phyloP scores from a whole-genome alignment of 2,113 vertebrate genomes.

The Scytalopus superciliaris region DNA sequence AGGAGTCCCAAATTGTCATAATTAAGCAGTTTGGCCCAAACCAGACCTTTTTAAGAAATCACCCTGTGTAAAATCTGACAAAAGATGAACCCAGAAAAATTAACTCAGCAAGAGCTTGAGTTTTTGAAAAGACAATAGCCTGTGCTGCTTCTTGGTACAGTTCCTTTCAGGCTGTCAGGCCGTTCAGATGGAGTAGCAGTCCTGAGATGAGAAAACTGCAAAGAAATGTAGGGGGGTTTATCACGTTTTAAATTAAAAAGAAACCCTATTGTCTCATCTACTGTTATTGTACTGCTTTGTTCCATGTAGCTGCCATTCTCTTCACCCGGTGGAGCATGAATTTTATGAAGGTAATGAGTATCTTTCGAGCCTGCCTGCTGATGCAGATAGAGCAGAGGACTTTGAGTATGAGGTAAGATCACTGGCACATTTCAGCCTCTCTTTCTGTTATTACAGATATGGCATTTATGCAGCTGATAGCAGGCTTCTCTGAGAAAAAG shows the following conservation, averaged over 20 bases:
- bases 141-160: neutral
- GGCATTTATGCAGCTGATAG: slow-evolving; percentile 20
- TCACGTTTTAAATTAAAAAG: slow-evolving; percentile 27
- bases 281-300: slow-evolving; percentile 51
- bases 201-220: neutral
- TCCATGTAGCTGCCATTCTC: slow-evolving; percentile 89
- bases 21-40: neutral
- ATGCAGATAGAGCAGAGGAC: slow-evolving; percentile 89
- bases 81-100: neutral
- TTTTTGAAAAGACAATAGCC: slow-evolving; percentile 1
- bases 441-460: neutral
- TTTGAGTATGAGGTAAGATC: slow-evolving; percentile 94
- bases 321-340: slow-evolving; percentile 90
- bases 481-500: neutral
- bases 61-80: neutral
- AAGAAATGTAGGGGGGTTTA: neutral
- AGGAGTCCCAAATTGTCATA: neutral
- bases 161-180: neutral
- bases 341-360: slow-evolving; percentile 92
- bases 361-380: slow-evolving; percentile 86
- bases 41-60: neutral
- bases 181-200: neutral
- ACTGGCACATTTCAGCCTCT: neutral
- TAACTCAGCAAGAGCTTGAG: neutral
- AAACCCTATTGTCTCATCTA: slow-evolving; percentile 40